These are phyloP conservation scores for Brachylomia viminalis DNA, from an alignment of 2,888 invertebrate genomes.

Conservation along the genomic window DNA sequence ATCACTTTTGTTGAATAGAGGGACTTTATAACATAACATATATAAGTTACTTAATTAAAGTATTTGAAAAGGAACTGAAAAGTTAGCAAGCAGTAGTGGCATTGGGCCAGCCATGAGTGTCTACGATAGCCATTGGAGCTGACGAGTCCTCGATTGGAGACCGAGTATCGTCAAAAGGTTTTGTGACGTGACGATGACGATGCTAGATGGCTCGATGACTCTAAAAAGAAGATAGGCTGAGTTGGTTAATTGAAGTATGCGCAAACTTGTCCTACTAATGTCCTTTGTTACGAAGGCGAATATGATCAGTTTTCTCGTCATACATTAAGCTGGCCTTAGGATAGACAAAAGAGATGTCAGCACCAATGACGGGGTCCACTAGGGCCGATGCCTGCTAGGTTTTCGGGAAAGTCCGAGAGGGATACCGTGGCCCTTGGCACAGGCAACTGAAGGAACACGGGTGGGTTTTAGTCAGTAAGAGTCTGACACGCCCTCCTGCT, in stretches of 20 bases:
- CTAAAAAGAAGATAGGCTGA: neutral
- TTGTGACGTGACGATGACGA: neutral
- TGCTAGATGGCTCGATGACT: neutral
- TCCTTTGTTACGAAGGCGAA: neutral
- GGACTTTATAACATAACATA: neutral
- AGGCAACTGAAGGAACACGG: too few species aligned
- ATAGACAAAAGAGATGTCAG: too few species aligned
- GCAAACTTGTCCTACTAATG: neutral
- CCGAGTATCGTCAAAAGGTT: neutral
- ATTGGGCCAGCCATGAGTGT: neutral
- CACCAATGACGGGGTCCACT: too few species aligned
- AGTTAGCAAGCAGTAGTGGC: neutral
- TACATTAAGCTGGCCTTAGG: neutral
- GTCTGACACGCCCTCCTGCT: too few species aligned
- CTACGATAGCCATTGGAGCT: neutral
- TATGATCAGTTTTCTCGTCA: neutral
- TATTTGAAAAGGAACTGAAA: neutral
- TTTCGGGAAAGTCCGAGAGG: too few species aligned
- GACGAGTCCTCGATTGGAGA: neutral
- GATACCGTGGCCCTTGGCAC: too few species aligned
- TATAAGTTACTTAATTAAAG: too few species aligned
- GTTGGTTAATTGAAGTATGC: neutral
- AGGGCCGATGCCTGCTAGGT: too few species aligned
- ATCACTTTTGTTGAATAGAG: neutral
- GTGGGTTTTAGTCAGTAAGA: too few species aligned